These are phyloP conservation scores for Muntiacus muntjak DNA, from an alignment of 2,113 vertebrate genomes.

Conservation along the genomic window DNA sequence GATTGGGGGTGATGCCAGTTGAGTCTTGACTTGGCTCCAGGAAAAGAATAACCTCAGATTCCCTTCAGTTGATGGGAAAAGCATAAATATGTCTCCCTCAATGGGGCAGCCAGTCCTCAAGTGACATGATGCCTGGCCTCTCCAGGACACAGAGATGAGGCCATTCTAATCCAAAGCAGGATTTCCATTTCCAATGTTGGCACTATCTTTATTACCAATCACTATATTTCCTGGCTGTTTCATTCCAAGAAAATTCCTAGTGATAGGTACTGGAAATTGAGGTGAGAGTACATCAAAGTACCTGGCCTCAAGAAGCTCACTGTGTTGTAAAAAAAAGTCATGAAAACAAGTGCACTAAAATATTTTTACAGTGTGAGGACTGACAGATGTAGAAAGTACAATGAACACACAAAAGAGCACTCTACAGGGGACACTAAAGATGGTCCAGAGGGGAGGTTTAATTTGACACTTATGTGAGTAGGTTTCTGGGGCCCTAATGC, in stretches of 20 bases:
- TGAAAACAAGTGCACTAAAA: not conserved
- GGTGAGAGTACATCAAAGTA: not conserved
- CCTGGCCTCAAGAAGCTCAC: not conserved
- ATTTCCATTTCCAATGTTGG: not conserved
- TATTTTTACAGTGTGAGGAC: not conserved
- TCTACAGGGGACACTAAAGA: not conserved
- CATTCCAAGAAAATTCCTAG: not conserved
- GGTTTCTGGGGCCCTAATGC: not conserved
- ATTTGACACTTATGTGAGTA: not conserved
- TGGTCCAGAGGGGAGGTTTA: not conserved
- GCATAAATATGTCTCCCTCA: constrained; percentile 63
- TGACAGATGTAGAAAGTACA: not conserved
- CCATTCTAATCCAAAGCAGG: not conserved
- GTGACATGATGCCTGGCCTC: constrained; percentile 4
- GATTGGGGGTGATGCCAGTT: constrained; percentile 79
- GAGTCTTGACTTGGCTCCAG: constrained; percentile 79
- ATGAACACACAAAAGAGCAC: not conserved
- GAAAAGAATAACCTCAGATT: constrained; percentile 78
- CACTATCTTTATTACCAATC: not conserved
- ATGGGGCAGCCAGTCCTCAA: not conserved
- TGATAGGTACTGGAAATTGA: not conserved
- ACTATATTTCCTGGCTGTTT: not conserved
- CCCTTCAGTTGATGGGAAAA: constrained; percentile 62
- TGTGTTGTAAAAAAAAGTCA: not conserved
- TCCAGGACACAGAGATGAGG: not conserved